Percentiles rank a stretch among this genome's conserved stretches.
phyloP scores from a whole-genome alignment of 2,113 vertebrate species.

The Eublepharis macularius region DNA sequence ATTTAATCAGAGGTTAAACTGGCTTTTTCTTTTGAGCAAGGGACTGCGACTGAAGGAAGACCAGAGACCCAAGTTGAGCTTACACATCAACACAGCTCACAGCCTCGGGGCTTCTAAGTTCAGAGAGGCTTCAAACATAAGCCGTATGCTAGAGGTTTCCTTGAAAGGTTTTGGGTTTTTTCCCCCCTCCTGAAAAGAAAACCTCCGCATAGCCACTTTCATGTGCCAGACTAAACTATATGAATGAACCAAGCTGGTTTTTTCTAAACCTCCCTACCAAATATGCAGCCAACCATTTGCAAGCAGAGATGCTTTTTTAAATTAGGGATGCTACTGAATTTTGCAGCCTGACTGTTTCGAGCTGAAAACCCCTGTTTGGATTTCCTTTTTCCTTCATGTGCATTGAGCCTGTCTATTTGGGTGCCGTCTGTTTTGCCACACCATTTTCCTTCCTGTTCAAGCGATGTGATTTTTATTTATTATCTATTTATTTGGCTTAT shows the following conservation, averaged over 20 bases:
- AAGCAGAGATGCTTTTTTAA: no score
- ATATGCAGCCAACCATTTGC: background rate
- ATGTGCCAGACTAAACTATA: background rate
- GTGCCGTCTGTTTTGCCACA: no score
- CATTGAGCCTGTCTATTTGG: no score
- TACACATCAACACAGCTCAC: slow-evolving; percentile 32
- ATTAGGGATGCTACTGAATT: no score
- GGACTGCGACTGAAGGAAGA: background rate
- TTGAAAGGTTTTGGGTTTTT: background rate
- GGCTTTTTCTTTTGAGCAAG: slow-evolving; percentile 30
- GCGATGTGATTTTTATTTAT: no score
- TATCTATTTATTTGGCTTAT: no score
- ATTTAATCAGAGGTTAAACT: slow-evolving; percentile 2
- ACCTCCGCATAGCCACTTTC: background rate
- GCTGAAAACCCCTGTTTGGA: no score
- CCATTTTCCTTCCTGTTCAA: no score
- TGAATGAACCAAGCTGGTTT: background rate
- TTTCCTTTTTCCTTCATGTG: no score
- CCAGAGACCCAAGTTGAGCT: background rate
- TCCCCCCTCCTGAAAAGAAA: background rate
- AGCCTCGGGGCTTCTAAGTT: slow-evolving; percentile 35
- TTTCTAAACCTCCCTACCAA: background rate
- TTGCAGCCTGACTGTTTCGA: no score
- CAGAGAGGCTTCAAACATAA: slow-evolving; percentile 53
- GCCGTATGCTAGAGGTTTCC: slow-evolving; percentile 49